These are phyloP conservation scores for Plemyria rubiginata DNA, from an alignment of 2,888 invertebrate species.

Conservation along the genomic window DNA sequence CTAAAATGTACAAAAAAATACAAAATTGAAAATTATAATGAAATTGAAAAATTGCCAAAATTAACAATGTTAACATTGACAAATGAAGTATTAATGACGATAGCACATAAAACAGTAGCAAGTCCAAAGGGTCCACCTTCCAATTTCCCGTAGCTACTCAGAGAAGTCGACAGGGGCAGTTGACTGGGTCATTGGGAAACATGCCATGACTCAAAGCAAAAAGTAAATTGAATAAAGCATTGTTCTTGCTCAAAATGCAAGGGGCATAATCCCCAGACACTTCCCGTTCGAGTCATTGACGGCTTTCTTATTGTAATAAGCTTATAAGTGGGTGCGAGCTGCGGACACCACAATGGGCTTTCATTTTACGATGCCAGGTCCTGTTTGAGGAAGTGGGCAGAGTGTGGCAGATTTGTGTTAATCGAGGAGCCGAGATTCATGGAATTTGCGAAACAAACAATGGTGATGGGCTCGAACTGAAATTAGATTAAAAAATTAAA, in stretches of 20 bases:
- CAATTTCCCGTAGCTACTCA: neutral
- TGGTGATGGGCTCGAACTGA: too few species aligned
- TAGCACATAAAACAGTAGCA: too few species aligned
- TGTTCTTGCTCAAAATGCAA: constrained; percentile 32
- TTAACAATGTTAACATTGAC: too few species aligned
- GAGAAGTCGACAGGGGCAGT: constrained; percentile 7
- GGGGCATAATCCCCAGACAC: constrained; percentile 37
- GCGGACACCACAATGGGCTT: constrained; percentile 51
- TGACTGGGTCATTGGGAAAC: constrained; percentile 4
- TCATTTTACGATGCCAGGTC: constrained; percentile 32
- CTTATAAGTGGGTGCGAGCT: constrained; percentile 46
- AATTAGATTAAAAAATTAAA: too few species aligned
- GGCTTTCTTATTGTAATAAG: constrained; percentile 60
- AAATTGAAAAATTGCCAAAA: too few species aligned
- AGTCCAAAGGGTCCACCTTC: too few species aligned
- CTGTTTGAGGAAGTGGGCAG: constrained; percentile 25
- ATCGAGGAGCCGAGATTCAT: constrained; percentile 16
- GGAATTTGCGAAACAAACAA: neutral
- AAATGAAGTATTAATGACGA: too few species aligned
- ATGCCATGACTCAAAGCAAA: constrained; percentile 21
- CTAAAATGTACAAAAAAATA: too few species aligned
- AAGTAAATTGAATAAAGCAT: constrained; percentile 40
- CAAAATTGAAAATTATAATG: too few species aligned
- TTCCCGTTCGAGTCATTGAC: constrained; percentile 61
- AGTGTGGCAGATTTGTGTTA: constrained; percentile 30